Conservation (phyloP, 1,140 invertebrate genomes). For the Goniozus legneri region DNA sequence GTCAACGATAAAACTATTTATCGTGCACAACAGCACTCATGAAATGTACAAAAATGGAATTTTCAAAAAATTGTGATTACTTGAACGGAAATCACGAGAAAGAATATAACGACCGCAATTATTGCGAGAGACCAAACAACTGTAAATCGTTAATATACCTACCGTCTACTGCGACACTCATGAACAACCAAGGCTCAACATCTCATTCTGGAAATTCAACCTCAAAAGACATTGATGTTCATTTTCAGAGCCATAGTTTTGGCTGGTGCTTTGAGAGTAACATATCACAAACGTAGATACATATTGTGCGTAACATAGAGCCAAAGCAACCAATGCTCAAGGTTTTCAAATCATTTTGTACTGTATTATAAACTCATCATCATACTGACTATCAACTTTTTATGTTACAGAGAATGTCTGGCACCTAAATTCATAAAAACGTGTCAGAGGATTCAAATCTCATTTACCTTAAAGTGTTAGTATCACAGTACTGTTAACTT, state of each 20-base stretch:
- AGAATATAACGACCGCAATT: too few relatives aligned
- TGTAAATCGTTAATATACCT: slow-evolving; percentile 48
- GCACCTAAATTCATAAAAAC: slow-evolving; percentile 56
- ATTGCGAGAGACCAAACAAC: slow-evolving; percentile 48
- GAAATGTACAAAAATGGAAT: too few relatives aligned
- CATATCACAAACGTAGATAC: slow-evolving; percentile 52
- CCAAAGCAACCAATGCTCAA: slow-evolving; percentile 50
- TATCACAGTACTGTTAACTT: slow-evolving; percentile 37
- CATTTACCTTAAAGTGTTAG: slow-evolving; percentile 45
- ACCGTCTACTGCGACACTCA: slow-evolving; percentile 46
- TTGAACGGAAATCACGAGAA: too few relatives aligned
- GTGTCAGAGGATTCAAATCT: slow-evolving; percentile 51
- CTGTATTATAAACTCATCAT: slow-evolving; percentile 52
- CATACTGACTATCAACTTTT: slow-evolving; percentile 49
- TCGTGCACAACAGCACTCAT: too few relatives aligned
- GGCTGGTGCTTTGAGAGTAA: slow-evolving; percentile 52
- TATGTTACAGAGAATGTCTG: slow-evolving; percentile 50
- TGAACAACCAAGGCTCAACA: slow-evolving; percentile 40
- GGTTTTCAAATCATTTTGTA: slow-evolving; percentile 48
- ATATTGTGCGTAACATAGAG: slow-evolving; percentile 49
- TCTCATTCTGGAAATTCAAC: slow-evolving; percentile 52
- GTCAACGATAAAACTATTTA: too few relatives aligned
- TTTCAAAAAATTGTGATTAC: too few relatives aligned
- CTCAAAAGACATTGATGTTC: slow-evolving; percentile 51
- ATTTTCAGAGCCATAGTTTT: slow-evolving; percentile 44